These are phyloP conservation scores for Caradrina clavipalpis DNA, from an alignment of 2,888 invertebrate species.

Conservation along the genomic window DNA sequence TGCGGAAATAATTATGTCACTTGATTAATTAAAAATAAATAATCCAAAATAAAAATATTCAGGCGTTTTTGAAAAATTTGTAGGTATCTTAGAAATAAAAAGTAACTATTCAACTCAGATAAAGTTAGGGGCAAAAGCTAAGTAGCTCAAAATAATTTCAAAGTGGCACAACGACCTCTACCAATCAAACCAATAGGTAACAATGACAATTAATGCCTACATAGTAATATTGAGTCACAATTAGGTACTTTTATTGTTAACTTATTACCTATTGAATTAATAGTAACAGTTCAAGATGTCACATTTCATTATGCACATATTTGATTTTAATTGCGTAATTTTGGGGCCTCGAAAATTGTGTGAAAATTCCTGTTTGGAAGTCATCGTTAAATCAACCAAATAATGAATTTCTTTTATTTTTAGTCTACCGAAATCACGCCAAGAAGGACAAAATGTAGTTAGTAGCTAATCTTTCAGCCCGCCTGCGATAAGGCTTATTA, in stretches of 20 bases:
- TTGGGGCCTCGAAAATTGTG: constrained; percentile 17
- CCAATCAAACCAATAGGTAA: constrained; percentile 18
- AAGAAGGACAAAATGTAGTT: too few species aligned
- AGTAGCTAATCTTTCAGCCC: too few species aligned
- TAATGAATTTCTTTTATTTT: too few species aligned
- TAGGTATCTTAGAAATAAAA: too few species aligned
- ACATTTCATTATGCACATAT: constrained; percentile 59
- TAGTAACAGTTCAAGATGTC: constrained; percentile 57
- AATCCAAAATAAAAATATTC: too few species aligned
- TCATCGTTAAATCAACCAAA: not conserved
- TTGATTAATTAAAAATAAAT: too few species aligned
- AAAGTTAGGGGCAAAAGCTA: not conserved
- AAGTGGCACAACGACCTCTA: constrained; percentile 52
- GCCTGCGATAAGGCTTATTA: too few species aligned
- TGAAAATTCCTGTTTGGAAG: not conserved
- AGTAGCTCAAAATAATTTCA: constrained; percentile 11
- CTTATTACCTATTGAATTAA: constrained; percentile 59
- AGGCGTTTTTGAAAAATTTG: too few species aligned
- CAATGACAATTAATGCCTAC: constrained; percentile 47
- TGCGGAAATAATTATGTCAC: too few species aligned
- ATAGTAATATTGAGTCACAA: constrained; percentile 52
- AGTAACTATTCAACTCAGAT: too few species aligned
- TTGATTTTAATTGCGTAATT: constrained; percentile 48
- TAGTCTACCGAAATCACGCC: too few species aligned
- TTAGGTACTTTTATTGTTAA: constrained; percentile 55